Base-by-base conservation (phyloP, 2,113 vertebrate species). In the Coryphaenoides rupestris region DNA sequence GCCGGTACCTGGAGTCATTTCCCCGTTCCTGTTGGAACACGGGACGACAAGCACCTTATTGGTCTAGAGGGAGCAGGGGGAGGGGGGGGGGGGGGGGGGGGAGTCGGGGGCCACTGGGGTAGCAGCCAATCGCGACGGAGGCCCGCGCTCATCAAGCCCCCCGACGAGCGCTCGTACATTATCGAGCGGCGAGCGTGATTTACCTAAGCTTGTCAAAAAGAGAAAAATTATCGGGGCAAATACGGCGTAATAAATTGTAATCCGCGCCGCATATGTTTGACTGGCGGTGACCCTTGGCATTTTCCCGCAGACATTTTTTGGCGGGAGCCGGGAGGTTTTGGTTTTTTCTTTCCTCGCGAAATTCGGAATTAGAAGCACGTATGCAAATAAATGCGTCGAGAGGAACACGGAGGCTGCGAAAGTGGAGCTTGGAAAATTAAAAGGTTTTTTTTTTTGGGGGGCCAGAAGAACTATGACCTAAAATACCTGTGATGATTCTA, bases 181-280 rank as follows among this genome's bases (percentile, higher is more conserved):
- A 93, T 91, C 88, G 90, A 94, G 92, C 78, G 92, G 87, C 82
- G 88, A 88, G 83, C 84, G 84, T 94, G 92, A 94, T 95, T 96
- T 96, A 95, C 91, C 91, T 90, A 90, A 88, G 85, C 88, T 93
- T 97, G 94, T 95, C 95, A 96, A 87, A n/a, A 91, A 89, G 90
- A 95, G 91, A 95, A 92, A 90, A 90, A 93, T 94, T 94, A 93
- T 93, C n/a, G 92, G 93, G 81, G 90, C 91, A 94, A 93, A 94
- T 90, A 86, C 70, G 83, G 83, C 81, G 92, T 94, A 94, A 97
- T 95, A 95, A 95, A 96, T 94, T 94, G 92, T 91, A 93, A 94
- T 92, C 89, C 88, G 75, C 85, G 88, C 91, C 89, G 92, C 91
- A 95, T 93, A 91, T 91, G 90, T 93, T 95, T 96, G 94, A 96